Evolutionary conservation across 2,797 vertebrate species (phyloP).

Genomic region (Spheniscus humboldti): DNA sequence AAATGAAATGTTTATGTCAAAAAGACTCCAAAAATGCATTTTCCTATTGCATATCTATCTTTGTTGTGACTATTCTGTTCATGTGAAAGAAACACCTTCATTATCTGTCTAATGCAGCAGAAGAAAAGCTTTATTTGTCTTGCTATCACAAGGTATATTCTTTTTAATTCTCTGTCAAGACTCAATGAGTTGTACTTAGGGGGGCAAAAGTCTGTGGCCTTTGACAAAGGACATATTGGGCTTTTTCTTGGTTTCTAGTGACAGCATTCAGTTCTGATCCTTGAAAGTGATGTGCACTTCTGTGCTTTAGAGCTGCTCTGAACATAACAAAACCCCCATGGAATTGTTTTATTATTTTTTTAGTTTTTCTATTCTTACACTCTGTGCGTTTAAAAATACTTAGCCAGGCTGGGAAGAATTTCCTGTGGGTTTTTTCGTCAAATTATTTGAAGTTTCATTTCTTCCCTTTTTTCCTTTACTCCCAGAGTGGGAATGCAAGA

Average conservation of each 20-base stretch:
- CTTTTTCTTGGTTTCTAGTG: not conserved
- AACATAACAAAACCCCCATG: not conserved
- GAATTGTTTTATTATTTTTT: not conserved
- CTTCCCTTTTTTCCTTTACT: not conserved
- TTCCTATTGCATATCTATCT: not conserved
- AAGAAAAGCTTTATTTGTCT: not conserved
- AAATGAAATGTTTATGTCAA: not conserved
- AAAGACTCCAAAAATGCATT: not conserved
- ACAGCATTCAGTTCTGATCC: not conserved
- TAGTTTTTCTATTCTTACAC: not conserved
- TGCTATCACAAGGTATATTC: not conserved
- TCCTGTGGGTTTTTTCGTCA: not conserved
- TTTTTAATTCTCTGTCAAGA: not conserved
- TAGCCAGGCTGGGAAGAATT: not conserved
- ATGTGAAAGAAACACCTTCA: not conserved
- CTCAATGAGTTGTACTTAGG: not conserved
- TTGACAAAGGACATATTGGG: not conserved
- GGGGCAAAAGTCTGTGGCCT: not conserved
- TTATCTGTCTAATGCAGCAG: not conserved
- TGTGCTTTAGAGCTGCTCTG: not conserved
- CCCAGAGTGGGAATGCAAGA: conserved; percentile 79
- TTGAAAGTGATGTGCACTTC: not conserved
- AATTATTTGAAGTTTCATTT: not conserved
- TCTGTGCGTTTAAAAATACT: not conserved
- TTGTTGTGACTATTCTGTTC: not conserved